A percentile compares a stretch with the other conserved stretches of the same genome.
phyloP scores from a whole-genome alignment of 2,888 invertebrate genomes.

The Thelaira solivaga region DNA sequence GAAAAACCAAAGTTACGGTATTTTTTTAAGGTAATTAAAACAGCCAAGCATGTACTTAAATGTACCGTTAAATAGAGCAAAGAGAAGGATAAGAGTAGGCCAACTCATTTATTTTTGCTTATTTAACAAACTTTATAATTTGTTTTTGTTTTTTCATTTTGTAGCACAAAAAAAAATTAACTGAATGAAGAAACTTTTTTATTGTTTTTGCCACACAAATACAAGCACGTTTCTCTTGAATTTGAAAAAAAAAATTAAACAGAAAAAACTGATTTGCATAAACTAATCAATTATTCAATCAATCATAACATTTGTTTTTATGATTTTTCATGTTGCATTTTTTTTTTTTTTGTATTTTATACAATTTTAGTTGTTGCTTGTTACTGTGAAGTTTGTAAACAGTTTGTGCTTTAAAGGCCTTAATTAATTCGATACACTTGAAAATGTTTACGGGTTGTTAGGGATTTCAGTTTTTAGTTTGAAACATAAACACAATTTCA shows the following conservation, averaged over 20 bases:
- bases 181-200: neutral
- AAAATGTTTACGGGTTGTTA: conserved; percentile 34
- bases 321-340: neutral
- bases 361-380: conserved; percentile 11
- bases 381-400: conserved; percentile 31
- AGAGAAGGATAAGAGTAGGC: neutral
- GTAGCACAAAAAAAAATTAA: neutral
- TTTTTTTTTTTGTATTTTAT: neutral
- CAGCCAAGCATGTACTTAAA: conserved; percentile 50
- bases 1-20: conserved; percentile 57
- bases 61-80: conserved; percentile 6
- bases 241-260: too few species aligned
- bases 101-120: conserved; percentile 15
- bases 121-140: conserved; percentile 15
- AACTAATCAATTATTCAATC: conserved; percentile 38
- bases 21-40: conserved; percentile 62
- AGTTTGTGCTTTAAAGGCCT: conserved; percentile 18
- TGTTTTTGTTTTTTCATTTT: conserved; percentile 2
- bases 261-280: conserved; percentile 41
- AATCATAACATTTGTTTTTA: conserved; percentile 4
- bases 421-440: conserved; percentile 37
- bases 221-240: neutral
- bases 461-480: neutral
- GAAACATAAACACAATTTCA: neutral
- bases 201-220: neutral